Evolutionary conservation across 2,797 vertebrate species (phyloP).

Genomic region (Aythya fuligula): DNA sequence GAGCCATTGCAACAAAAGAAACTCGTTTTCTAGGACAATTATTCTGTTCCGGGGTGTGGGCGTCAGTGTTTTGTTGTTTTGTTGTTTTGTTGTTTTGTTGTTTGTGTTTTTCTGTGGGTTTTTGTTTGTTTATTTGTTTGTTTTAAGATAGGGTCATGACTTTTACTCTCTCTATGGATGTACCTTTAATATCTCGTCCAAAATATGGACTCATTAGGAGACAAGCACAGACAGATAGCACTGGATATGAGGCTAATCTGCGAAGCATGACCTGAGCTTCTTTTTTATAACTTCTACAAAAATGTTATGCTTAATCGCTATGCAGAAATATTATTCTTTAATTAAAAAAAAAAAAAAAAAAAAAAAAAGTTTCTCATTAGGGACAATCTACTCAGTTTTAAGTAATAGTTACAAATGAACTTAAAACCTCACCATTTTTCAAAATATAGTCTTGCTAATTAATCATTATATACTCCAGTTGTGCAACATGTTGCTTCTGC

Average conservation of each 20-base stretch:
- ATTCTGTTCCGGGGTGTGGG: not conserved
- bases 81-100: not conserved
- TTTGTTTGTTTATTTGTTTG: not conserved
- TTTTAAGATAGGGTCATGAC: not conserved
- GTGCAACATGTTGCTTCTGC: not conserved
- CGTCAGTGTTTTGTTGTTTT: not conserved
- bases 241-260: not conserved
- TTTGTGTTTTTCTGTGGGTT: not conserved
- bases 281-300: not conserved
- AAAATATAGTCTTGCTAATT: not conserved
- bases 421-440: not conserved
- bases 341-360: too few species aligned
- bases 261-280: rapidly evolving
- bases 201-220: not conserved
- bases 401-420: not conserved
- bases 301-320: not conserved
- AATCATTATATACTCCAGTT: not conserved
- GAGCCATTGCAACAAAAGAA: not conserved
- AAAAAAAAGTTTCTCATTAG: not conserved
- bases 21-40: not conserved
- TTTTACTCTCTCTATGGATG: not conserved
- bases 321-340: not conserved
- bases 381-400: not conserved
- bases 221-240: not conserved
- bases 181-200: not conserved